Conservation (phyloP, 2,113 vertebrate genomes). For the Cyprinodon variegatus region DNA sequence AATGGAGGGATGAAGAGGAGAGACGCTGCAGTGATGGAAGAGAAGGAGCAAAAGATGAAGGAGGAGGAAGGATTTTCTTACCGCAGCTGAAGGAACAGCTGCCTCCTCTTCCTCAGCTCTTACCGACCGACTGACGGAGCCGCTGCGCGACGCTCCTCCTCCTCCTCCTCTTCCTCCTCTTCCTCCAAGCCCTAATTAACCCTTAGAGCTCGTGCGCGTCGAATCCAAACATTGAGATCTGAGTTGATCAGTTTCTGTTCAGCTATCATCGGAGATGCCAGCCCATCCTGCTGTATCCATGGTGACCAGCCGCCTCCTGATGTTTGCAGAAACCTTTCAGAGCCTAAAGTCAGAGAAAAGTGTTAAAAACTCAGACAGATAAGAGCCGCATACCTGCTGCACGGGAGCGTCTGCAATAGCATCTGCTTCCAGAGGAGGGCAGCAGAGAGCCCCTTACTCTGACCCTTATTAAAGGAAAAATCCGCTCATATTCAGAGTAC, state of each 20-base stretch:
- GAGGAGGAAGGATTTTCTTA: neutral
- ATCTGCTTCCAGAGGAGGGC: too few species aligned
- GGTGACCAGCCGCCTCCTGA: neutral
- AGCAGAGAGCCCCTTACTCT: too few species aligned
- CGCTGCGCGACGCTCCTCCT: conserved; percentile 40
- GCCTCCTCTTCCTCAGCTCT: conserved; percentile 6
- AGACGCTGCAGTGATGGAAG: neutral
- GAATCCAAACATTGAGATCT: neutral
- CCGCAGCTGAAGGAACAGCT: neutral
- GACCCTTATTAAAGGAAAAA: too few species aligned
- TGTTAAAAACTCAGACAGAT: too few species aligned
- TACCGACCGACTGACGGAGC: conserved; percentile 27
- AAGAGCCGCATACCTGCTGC: too few species aligned
- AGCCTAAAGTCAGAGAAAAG: neutral
- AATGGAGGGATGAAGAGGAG: neutral
- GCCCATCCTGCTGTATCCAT: neutral
- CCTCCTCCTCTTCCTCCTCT: conserved; percentile 28
- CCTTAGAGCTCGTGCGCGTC: neutral
- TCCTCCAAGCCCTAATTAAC: conserved; percentile 11
- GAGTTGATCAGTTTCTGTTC: neutral
- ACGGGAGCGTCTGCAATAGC: too few species aligned
- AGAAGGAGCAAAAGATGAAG: neutral
- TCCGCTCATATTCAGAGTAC: too few species aligned
- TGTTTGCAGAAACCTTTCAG: neutral
- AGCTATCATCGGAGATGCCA: neutral